These are phyloP conservation scores for Tuta absoluta DNA, from an alignment of 2,888 invertebrate species.

Conservation along the genomic window DNA sequence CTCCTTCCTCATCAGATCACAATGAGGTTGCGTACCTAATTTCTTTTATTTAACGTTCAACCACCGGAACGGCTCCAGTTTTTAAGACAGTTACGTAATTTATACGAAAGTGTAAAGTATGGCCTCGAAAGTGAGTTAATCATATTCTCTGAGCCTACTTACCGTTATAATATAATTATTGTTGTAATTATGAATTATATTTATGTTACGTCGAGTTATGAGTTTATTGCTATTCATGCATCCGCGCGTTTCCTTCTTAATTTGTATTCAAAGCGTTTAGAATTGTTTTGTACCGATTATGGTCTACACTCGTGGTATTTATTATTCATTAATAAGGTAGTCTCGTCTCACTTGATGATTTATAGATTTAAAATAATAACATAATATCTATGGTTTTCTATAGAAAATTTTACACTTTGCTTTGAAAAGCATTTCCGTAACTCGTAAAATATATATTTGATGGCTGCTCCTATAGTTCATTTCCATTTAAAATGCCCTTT, in stretches of 20 bases:
- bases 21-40: conserved; percentile 12
- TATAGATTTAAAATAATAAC: neutral
- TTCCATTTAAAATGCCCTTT: neutral
- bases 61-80: conserved; percentile 48
- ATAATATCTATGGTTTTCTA: too few species aligned
- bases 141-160: conserved; percentile 43
- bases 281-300: conserved; percentile 25
- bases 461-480: neutral
- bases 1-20: conserved; percentile 30
- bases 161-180: conserved; percentile 25
- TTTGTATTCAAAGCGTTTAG: conserved; percentile 32
- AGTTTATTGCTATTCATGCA: conserved; percentile 38
- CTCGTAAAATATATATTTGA: neutral
- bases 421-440: too few species aligned
- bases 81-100: conserved; percentile 53
- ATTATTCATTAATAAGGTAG: neutral
- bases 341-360: neutral
- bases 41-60: conserved; percentile 35
- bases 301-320: conserved; percentile 11
- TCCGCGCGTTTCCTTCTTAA: conserved; percentile 41
- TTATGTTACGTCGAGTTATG: conserved; percentile 33
- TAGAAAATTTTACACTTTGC: too few species aligned
- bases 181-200: conserved; percentile 28
- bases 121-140: conserved; percentile 74
- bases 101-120: conserved; percentile 62